Percentiles rank a stretch among this genome's conserved stretches.
These are phyloP conservation scores for Nasonia longicornis DNA, from an alignment of 1,140 invertebrate species.

Conservation along the genomic window DNA sequence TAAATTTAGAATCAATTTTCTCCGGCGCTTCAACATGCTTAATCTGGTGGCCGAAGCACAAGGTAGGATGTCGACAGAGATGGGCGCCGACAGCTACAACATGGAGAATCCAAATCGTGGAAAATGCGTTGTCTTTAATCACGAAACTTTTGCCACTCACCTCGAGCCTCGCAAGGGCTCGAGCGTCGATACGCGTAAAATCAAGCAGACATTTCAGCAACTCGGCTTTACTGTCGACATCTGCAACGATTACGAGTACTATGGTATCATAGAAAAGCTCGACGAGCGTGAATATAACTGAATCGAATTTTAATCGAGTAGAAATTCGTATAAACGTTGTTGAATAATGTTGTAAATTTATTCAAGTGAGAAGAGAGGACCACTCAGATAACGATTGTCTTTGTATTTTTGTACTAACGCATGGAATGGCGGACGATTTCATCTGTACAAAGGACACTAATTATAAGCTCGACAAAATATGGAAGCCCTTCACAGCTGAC, in stretches of 20 bases:
- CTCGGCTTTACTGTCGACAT: conserved; percentile 59
- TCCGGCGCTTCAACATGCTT: neutral
- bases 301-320: neutral
- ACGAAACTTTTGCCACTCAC: conserved; percentile 71
- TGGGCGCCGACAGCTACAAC: conserved; percentile 71
- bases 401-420: conserved; percentile 74
- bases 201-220: conserved; percentile 55
- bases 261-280: conserved; percentile 55
- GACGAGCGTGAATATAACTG: conserved; percentile 50
- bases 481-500: conserved; percentile 75
- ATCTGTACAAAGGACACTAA: conserved; percentile 73
- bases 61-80: conserved; percentile 55
- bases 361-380: conserved; percentile 64
- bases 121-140: conserved; percentile 82
- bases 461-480: conserved; percentile 69
- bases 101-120: conserved; percentile 77
- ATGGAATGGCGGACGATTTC: conserved; percentile 71
- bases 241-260: conserved; percentile 52
- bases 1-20: neutral
- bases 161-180: conserved; percentile 56
- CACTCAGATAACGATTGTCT: conserved; percentile 74
- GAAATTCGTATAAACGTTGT: neutral
- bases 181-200: conserved; percentile 52
- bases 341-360: neutral
- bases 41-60: conserved; percentile 10